Conservation (phyloP, 2,797 vertebrate genomes). For the Hippoglossus hippoglossus region DNA sequence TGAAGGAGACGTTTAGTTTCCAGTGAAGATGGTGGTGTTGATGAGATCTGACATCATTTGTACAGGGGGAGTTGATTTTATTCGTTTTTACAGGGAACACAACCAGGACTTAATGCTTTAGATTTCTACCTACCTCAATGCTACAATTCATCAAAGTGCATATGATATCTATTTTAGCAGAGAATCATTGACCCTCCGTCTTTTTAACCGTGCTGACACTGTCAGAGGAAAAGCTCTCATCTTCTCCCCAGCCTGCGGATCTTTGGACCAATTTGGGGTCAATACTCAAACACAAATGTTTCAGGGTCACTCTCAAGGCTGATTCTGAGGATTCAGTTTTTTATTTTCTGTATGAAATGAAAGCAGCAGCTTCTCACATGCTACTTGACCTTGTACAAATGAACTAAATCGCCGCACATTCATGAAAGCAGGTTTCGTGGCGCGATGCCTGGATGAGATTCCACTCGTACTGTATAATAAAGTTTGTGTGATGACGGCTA, state of each 20-base stretch:
- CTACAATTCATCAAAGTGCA: slow-evolving; percentile 1
- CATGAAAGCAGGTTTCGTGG: background rate
- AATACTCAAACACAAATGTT: slow-evolving; percentile 10
- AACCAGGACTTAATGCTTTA: slow-evolving; percentile 14
- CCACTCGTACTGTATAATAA: background rate
- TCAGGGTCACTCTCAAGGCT: background rate
- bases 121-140: background rate
- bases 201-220: slow-evolving; percentile 25
- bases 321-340: background rate
- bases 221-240: slow-evolving; percentile 16
- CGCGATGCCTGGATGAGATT: background rate
- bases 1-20: slow-evolving; percentile 36
- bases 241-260: slow-evolving; percentile 14
- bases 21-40: slow-evolving; percentile 29
- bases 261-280: slow-evolving; percentile 15
- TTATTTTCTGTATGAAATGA: background rate
- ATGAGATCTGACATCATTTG: slow-evolving; percentile 29
- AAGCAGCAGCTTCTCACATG: too few species aligned
- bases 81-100: background rate
- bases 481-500: background rate
- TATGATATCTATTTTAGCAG: slow-evolving; percentile 19
- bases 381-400: too few species aligned
- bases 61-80: slow-evolving; percentile 15
- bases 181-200: slow-evolving; percentile 32
- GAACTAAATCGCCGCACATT: background rate